Conservation (phyloP, 2,797 vertebrate genomes). For the Mormyrops attenuatus region DNA sequence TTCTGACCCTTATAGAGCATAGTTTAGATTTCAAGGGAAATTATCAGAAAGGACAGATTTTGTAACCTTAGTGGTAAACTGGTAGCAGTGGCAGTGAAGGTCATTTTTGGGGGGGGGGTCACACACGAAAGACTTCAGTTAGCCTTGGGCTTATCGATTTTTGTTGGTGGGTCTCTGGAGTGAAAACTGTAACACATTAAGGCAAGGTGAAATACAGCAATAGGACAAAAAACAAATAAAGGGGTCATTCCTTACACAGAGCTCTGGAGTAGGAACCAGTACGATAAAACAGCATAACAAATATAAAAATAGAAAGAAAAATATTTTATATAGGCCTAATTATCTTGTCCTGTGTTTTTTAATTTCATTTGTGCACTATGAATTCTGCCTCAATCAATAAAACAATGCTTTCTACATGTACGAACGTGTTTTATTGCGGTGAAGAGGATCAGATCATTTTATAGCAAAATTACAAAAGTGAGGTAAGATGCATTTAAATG, state of each 20-base stretch:
- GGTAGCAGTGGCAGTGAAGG: neutral
- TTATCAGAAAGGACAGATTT: neutral
- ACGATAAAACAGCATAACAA: neutral
- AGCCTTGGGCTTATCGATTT: neutral
- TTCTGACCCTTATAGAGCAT: neutral
- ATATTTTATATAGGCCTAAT: neutral
- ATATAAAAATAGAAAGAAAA: neutral
- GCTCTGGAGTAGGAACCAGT: neutral
- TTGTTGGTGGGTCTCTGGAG: neutral
- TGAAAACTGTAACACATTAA: neutral
- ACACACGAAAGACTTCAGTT: neutral
- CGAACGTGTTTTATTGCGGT: neutral
- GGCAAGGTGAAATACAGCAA: neutral
- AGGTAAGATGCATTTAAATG: neutral
- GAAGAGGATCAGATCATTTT: neutral
- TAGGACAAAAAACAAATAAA: neutral
- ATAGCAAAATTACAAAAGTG: neutral
- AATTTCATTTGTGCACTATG: neutral
- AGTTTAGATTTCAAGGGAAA: neutral
- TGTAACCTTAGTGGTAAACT: neutral
- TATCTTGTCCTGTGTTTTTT: neutral
- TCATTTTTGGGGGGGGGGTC: neutral
- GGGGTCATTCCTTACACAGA: neutral
- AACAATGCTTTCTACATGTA: neutral
- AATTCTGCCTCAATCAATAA: constrained; percentile 2